Evolutionary conservation across 2,888 invertebrate species (phyloP).

Genomic region (Polyommatus iphigenia): DNA sequence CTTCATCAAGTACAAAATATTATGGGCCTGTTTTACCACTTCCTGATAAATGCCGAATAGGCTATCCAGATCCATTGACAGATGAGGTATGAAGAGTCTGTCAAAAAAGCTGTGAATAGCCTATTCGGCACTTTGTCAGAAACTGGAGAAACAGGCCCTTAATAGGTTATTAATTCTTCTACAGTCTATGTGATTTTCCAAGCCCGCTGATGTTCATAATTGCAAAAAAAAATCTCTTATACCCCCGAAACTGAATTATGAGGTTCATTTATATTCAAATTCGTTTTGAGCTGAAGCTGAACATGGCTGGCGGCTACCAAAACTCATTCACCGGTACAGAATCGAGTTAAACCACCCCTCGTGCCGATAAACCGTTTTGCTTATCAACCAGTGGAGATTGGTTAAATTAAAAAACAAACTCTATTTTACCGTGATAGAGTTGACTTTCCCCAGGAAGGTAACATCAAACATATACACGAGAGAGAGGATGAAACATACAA

Average conservation of each 20-base stretch:
- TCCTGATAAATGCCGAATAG: too few relatives aligned
- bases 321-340: conserved; percentile 78
- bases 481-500: not conserved
- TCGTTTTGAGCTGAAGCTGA: conserved; percentile 14
- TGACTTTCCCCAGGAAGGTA: not conserved
- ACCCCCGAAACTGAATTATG: not conserved
- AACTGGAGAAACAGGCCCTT: too few relatives aligned
- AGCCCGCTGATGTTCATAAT: not conserved
- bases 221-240: not conserved
- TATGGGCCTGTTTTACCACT: too few relatives aligned
- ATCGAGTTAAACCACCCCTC: conserved; percentile 70
- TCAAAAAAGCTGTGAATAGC: too few relatives aligned
- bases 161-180: too few relatives aligned
- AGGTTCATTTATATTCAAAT: conserved; percentile 24
- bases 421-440: conserved; percentile 4
- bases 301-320: conserved; percentile 77
- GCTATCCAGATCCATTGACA: too few relatives aligned
- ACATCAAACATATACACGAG: not conserved
- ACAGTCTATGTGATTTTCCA: too few relatives aligned
- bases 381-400: conserved; percentile 28
- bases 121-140: too few relatives aligned
- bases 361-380: conserved; percentile 65
- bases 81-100: too few relatives aligned
- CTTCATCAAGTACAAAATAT: too few relatives aligned
- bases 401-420: conserved; percentile 34